phyloP scores from a whole-genome alignment of 2,888 invertebrate species.

The Habrosyne pyritoides region DNA sequence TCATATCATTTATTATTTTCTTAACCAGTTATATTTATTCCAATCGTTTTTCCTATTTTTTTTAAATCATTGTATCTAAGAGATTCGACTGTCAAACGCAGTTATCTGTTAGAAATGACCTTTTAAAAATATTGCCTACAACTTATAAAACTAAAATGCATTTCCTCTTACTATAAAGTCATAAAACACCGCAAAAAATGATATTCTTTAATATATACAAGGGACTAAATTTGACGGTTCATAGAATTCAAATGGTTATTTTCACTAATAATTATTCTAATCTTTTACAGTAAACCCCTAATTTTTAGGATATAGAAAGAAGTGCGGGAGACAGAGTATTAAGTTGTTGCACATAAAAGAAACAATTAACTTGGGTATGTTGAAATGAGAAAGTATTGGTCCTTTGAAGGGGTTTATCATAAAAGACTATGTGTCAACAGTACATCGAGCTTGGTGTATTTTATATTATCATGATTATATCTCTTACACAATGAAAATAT shows the following conservation, averaged over 20 bases:
- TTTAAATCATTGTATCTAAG: constrained; percentile 80
- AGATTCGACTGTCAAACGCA: constrained; percentile 77
- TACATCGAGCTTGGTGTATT: constrained; percentile 77
- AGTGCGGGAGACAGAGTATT: constrained; percentile 48
- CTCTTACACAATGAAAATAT: constrained; percentile 70
- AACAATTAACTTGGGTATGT: constrained; percentile 44
- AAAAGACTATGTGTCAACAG: constrained; percentile 58
- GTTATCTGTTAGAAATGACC: constrained; percentile 78
- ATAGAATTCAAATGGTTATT: constrained; percentile 72
- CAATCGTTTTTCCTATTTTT: constrained; percentile 82
- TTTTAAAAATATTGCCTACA: constrained; percentile 82
- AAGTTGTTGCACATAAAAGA: constrained; percentile 43
- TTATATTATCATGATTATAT: constrained; percentile 74
- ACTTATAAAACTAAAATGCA: constrained; percentile 83
- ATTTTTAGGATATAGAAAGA: constrained; percentile 54
- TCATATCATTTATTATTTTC: constrained; percentile 83
- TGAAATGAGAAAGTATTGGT: constrained; percentile 58
- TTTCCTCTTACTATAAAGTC: constrained; percentile 77
- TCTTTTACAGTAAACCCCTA: constrained; percentile 67
- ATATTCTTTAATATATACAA: constrained; percentile 78
- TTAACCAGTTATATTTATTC: constrained; percentile 82
- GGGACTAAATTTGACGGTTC: constrained; percentile 75
- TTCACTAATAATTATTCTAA: constrained; percentile 59
- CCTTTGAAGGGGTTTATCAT: constrained; percentile 63
- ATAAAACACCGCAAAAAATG: constrained; percentile 79